Evolutionary conservation across 2,113 vertebrate genomes (phyloP), one percentile per base, ranked within the genome.

Genomic region (Macquaria ambigua): DNA sequence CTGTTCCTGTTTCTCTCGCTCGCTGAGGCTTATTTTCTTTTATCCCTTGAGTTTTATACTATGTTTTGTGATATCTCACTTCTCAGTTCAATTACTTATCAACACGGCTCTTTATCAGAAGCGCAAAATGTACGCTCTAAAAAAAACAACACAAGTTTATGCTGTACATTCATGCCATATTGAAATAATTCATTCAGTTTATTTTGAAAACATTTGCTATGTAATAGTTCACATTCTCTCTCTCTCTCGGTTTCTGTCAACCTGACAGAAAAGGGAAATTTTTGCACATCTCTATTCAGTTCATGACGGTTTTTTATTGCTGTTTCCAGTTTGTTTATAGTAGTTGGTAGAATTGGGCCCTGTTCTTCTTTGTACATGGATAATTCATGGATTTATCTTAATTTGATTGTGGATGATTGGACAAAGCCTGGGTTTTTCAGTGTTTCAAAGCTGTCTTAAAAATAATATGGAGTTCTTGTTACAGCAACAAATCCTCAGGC

Each of bases 61-160:
- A 8, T 18, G 5, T 81, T 79, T 78, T 74, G 72, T 28, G 28
- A 70, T 41, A 69, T 81, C 69, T 85, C 73, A 77, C 50, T 81
- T 85, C 72, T 80, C 61, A 34, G 62, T 82, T 83, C 74, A 83
- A 48, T 82, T 73, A 79, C 39, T 72, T 80, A 69, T 80, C 72
- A 11, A 39, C 15, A 5, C 1, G 2, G 53, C 72, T 83, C 34
- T 74, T 81, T 75, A 46, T 83, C 74, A 68, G 37, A 77, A 16
- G 53, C 11, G 1, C 10, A 64, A 55, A 81, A 59, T 25, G 3
- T 46, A n/a, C 0, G 6, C 56, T 58, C 0, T 18, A 1, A 46
- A 71, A 71, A 59, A 55, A 63, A 16, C 28, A 67, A 62, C 28
- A 41, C 9, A 15, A 4, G 46, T 70, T 31, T 55, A 41, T 37